phyloP scores from a whole-genome alignment of 2,888 invertebrate species.

The Acleris laterana region DNA sequence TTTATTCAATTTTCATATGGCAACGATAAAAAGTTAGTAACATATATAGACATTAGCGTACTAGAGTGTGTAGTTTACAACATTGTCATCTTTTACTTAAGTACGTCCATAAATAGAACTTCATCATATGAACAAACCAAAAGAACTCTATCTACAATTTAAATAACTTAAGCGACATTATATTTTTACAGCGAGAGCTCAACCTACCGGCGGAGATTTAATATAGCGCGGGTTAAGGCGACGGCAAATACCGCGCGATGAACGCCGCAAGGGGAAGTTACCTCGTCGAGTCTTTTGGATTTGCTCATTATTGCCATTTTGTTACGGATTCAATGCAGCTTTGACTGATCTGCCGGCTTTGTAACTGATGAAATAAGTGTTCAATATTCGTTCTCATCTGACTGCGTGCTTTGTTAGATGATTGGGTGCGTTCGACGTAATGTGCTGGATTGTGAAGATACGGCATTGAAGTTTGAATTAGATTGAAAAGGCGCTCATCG shows the following conservation, averaged over 20 bases:
- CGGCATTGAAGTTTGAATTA: too few species aligned
- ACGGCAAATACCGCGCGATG: slow-evolving; percentile 69
- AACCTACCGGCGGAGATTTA: slow-evolving; percentile 29
- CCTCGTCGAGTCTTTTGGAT: slow-evolving; percentile 14
- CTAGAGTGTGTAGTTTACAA: too few species aligned
- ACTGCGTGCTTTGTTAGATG: not conserved
- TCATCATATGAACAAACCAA: not conserved
- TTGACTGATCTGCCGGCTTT: not conserved
- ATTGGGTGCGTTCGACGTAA: too few species aligned
- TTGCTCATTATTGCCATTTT: slow-evolving; percentile 15
- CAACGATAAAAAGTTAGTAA: too few species aligned
- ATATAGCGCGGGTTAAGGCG: slow-evolving; percentile 77
- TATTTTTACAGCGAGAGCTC: not conserved
- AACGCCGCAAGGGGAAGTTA: slow-evolving; percentile 43
- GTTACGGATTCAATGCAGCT: not conserved
- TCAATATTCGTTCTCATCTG: slow-evolving; percentile 49
- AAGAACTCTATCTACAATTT: not conserved
- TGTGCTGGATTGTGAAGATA: too few species aligned
- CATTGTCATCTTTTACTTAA: too few species aligned
- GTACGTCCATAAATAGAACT: too few species aligned
- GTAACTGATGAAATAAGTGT: slow-evolving; percentile 20
- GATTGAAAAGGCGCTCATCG: too few species aligned
- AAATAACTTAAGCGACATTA: not conserved
- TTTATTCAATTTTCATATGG: too few species aligned
- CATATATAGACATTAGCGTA: too few species aligned